These are phyloP conservation scores for Dolichallabes microphthalmus DNA, from an alignment of 2,113 vertebrate genomes.

Conservation along the genomic window DNA sequence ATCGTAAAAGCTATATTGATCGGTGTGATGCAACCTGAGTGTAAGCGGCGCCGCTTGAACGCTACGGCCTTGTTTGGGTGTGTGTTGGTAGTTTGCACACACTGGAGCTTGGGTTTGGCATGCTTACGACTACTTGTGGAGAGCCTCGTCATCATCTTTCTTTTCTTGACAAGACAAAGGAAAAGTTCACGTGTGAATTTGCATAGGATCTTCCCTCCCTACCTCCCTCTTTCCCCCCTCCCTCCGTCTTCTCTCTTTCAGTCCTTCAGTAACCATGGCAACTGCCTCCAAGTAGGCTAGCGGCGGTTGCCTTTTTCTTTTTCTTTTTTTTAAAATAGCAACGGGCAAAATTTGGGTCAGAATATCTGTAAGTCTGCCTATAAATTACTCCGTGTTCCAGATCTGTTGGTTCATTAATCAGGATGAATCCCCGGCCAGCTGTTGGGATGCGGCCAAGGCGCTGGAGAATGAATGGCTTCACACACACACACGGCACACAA, in stretches of 20 bases:
- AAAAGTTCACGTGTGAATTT: conserved; percentile 67
- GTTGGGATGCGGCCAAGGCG: conserved; percentile 54
- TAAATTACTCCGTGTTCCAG: conserved; percentile 75
- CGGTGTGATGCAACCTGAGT: conserved; percentile 22
- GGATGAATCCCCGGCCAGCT: conserved; percentile 64
- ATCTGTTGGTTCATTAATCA: conserved; percentile 73
- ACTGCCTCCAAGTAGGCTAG: conserved; percentile 78
- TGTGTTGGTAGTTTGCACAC: background rate
- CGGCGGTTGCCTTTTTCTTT: conserved; percentile 56
- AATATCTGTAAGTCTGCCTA: conserved; percentile 72
- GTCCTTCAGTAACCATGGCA: conserved; percentile 72
- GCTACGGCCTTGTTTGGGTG: conserved; percentile 9
- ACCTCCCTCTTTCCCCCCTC: background rate
- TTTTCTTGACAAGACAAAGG: conserved; percentile 34
- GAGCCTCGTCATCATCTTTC: conserved; percentile 31
- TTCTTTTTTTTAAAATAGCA: conserved; percentile 48
- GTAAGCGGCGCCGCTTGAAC: conserved; percentile 6
- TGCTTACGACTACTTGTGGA: conserved; percentile 15
- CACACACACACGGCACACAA: conserved; percentile 17
- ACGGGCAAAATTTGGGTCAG: conserved; percentile 78
- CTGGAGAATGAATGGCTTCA: conserved; percentile 31
- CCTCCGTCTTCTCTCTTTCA: conserved; percentile 50
- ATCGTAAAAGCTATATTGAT: conserved; percentile 24
- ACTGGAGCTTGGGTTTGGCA: background rate
- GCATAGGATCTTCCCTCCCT: conserved; percentile 62